phyloP scores from a whole-genome alignment of 2,113 vertebrate species.

The Manacus vitellinus region DNA sequence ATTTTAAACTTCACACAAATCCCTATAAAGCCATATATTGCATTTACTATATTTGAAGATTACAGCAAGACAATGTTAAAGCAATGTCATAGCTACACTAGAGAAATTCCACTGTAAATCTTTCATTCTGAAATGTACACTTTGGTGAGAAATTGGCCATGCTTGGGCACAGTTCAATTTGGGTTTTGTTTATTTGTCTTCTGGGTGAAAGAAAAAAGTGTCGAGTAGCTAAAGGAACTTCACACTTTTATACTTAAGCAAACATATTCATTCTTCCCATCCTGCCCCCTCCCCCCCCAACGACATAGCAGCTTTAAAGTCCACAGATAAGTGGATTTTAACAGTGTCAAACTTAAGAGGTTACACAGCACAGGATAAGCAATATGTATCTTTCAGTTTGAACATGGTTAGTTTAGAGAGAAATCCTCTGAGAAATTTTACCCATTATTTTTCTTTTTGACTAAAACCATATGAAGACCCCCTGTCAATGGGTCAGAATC shows the following conservation, averaged over 20 bases:
- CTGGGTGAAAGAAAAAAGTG: background rate
- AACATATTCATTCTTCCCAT: background rate
- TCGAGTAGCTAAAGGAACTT: background rate
- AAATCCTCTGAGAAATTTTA: background rate
- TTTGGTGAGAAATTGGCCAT: background rate
- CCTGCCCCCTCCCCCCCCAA: background rate
- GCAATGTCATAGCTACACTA: conserved; percentile 16
- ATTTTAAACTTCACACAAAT: conserved; percentile 39
- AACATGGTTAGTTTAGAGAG: background rate
- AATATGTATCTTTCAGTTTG: background rate
- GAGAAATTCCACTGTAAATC: conserved; percentile 6
- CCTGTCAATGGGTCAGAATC: background rate
- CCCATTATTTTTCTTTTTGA: background rate
- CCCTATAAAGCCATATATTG: conserved; percentile 2
- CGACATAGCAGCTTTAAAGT: background rate
- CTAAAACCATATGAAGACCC: background rate
- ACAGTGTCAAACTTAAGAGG: background rate
- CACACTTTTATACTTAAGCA: background rate
- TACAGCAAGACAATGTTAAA: conserved; percentile 38
- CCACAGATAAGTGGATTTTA: background rate
- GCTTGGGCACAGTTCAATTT: background rate
- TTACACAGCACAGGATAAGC: background rate
- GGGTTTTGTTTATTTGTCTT: conserved; percentile 34
- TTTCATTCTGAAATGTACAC: background rate
- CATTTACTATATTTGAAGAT: conserved; percentile 15